Conservation (phyloP, 2,888 invertebrate species). For the Myopa testacea region DNA sequence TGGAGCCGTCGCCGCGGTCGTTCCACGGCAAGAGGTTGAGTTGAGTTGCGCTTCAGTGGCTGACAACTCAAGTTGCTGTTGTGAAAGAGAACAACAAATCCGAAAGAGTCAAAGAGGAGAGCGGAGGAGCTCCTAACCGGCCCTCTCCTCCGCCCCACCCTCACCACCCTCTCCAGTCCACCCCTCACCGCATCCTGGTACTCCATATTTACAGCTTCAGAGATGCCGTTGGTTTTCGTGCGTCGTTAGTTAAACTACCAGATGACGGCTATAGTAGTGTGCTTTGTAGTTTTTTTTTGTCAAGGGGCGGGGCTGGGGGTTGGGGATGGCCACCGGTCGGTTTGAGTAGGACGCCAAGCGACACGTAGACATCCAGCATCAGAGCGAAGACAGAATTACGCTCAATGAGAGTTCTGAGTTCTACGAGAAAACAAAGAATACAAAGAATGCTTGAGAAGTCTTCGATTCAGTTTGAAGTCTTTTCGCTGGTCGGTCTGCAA, state of each 20-base stretch:
- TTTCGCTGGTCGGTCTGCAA: background rate
- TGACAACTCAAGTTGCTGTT: too few relatives aligned
- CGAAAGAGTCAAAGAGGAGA: background rate
- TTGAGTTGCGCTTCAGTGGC: background rate
- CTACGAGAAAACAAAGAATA: too few relatives aligned
- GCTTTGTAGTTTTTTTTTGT: too few relatives aligned
- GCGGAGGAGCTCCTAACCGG: background rate
- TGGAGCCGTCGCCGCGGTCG: background rate
- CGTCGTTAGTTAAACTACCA: too few relatives aligned
- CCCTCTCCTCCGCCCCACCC: background rate
- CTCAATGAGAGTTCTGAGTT: background rate
- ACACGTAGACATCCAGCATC: background rate
- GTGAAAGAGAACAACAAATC: too few relatives aligned
- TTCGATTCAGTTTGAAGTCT: background rate
- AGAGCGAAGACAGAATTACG: too few relatives aligned
- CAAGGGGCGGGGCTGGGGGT: too few relatives aligned
- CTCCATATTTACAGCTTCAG: too few relatives aligned
- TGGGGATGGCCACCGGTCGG: background rate
- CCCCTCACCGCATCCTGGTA: too few relatives aligned
- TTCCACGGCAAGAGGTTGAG: conserved; percentile 12
- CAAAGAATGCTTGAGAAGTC: too few relatives aligned
- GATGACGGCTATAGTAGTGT: too few relatives aligned
- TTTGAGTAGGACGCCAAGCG: conserved; percentile 33
- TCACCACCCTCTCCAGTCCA: background rate
- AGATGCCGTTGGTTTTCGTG: too few relatives aligned